Percentiles rank a stretch among this genome's conserved stretches.
Conservation (phyloP, 2,113 vertebrate genomes). For the Rhombomys opimus region DNA sequence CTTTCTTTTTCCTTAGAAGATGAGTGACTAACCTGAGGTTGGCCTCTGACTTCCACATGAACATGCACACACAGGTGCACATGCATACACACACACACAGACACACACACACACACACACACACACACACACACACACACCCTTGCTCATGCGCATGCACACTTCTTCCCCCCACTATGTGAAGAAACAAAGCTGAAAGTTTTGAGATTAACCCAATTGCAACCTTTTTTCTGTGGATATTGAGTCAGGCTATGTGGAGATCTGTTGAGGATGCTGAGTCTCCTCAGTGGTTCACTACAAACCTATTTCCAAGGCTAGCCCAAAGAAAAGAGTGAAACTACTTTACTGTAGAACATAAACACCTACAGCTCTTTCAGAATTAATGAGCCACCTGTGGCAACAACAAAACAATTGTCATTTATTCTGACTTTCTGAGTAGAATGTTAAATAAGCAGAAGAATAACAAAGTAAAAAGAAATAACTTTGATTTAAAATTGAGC, state of each 20-base stretch:
- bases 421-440: not conserved
- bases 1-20: not conserved
- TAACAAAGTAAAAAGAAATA: not conserved
- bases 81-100: too few relatives aligned
- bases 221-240: not conserved
- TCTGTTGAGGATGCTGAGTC: not conserved
- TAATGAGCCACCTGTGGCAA: not conserved
- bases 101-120: not conserved
- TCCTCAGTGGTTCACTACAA: not conserved
- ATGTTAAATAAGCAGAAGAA: slow-evolving; percentile 29
- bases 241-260: too few relatives aligned
- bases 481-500: not conserved
- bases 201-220: not conserved
- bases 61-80: not conserved
- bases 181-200: not conserved
- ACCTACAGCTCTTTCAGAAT: not conserved
- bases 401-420: not conserved
- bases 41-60: too few relatives aligned
- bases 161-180: not conserved
- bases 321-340: not conserved
- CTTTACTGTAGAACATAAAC: slow-evolving; percentile 1
- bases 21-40: not conserved
- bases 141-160: too few relatives aligned
- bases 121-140: not conserved
- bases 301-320: not conserved